phyloP scores from a whole-genome alignment of 2,888 invertebrate genomes.

The Luffia ferchaultella region DNA sequence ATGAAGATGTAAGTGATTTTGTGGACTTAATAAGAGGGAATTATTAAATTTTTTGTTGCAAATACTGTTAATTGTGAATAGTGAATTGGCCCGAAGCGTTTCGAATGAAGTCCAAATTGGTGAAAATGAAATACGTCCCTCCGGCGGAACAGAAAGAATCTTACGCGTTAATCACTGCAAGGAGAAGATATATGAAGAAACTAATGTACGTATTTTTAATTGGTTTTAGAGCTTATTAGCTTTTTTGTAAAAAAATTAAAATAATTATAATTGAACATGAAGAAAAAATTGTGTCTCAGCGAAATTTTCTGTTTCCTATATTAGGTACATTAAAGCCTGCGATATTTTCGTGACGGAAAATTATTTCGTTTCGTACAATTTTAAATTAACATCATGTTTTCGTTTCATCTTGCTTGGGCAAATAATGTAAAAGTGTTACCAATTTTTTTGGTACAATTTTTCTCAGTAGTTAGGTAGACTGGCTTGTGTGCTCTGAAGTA shows the following conservation, averaged over 20 bases:
- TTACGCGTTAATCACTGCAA: constrained; percentile 67
- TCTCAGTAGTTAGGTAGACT: background rate
- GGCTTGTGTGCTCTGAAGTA: background rate
- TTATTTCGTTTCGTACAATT: background rate
- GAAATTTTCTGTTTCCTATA: background rate
- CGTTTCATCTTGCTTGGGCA: background rate
- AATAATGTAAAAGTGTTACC: background rate
- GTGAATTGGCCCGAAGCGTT: constrained; percentile 17
- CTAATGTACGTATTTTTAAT: constrained; percentile 63
- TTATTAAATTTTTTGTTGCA: constrained; percentile 9
- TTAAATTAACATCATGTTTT: background rate
- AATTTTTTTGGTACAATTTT: background rate
- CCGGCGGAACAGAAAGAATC: constrained; percentile 66
- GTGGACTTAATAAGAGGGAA: constrained; percentile 10
- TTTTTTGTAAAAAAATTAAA: background rate
- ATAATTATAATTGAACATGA: background rate
- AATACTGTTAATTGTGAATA: constrained; percentile 6
- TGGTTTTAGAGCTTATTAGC: background rate
- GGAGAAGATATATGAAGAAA: constrained; percentile 73
- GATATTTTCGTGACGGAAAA: too few relatives aligned
- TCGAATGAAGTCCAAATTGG: constrained; percentile 60
- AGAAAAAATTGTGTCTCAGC: background rate
- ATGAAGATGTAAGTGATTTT: constrained; percentile 15
- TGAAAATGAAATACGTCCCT: constrained; percentile 71
- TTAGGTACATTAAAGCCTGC: background rate